Evolutionary conservation across 2,113 vertebrate genomes (phyloP).

Genomic region (Atherinomorus stipes): DNA sequence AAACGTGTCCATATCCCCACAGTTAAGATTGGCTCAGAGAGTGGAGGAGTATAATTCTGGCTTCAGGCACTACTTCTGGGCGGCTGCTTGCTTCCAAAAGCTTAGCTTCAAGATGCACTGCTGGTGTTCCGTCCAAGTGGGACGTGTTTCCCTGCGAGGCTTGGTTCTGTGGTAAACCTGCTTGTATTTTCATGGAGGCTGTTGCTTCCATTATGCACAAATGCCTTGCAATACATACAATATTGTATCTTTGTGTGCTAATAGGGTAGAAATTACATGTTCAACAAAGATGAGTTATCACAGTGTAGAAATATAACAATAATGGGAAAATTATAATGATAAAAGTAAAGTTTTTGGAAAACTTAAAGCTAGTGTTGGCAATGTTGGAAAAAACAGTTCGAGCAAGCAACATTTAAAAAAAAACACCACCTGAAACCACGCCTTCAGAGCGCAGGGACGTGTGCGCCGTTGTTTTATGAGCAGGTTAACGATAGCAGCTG

Average conservation of each 20-base stretch:
- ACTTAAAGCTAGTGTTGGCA: too few species aligned
- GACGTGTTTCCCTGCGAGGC: slow-evolving; percentile 43
- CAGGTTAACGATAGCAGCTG: too few species aligned
- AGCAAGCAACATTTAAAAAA: too few species aligned
- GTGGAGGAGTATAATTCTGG: slow-evolving; percentile 69
- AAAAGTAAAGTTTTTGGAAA: not conserved
- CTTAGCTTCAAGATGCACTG: slow-evolving; percentile 66
- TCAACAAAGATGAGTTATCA: not conserved
- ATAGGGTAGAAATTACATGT: not conserved
- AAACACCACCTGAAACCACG: too few species aligned
- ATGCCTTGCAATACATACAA: slow-evolving; percentile 5
- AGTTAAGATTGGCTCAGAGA: slow-evolving; percentile 66
- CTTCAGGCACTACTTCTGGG: slow-evolving; percentile 65
- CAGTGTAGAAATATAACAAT: not conserved
- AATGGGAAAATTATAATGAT: not conserved
- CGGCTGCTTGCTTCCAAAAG: slow-evolving; percentile 64
- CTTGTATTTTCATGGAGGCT: slow-evolving; percentile 30
- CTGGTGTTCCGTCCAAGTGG: slow-evolving; percentile 55
- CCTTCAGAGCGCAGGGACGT: too few species aligned
- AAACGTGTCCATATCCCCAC: slow-evolving; percentile 66
- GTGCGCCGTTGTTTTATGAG: too few species aligned
- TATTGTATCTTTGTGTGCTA: slow-evolving; percentile 6
- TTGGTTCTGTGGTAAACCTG: slow-evolving; percentile 33
- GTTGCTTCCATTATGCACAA: slow-evolving; percentile 12
- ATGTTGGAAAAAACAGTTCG: too few species aligned